Base-by-base conservation (phyloP, 2,888 invertebrate species). In the Xanthia icteritia region DNA sequence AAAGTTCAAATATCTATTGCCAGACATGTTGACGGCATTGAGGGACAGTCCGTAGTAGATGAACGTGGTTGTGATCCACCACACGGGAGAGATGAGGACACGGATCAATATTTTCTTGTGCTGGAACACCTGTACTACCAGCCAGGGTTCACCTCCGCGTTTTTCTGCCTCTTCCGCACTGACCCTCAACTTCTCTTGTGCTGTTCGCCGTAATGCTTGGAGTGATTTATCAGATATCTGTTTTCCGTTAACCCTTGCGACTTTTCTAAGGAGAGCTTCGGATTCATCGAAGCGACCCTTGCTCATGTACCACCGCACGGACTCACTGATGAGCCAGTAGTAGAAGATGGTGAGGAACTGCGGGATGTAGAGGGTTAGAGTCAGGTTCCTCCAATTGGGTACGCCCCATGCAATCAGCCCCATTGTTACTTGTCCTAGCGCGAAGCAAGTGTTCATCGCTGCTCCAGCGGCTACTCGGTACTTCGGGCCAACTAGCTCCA, bases 281-380 rank as follows among this genome's bases (percentile, higher is more conserved):
- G 98, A 98, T 83, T 97, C 97, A 27, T 97, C 97, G 77, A 97
- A 97, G 70, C 97, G 97, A 1, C 97, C 97, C 89, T 98, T 97
- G 74, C 97, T 97, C 84, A 98, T 94, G 69, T 98, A 97, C 98
- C 98, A 98, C 76, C 98, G 96, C 1, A 98, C 96, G 5, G 98
- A 98, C 92, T 98, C 98, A 0, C 97, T 97, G 76, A 98, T 94
- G 17, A 97, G 89, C 97, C 98, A 98, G 84, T 97, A 97, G 89
- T 98, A 98, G 15, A 96, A 92, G 45, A 98, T 90, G 56, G 98
- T 97, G 0, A 98, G 89, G 17, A 98, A 92, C 20, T 97, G 97
- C 0, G 98, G 98, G 0, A 97, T 92, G 89, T 98, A 98, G 27
- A 98, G 94, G 3, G 97, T 95, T 31, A 97, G 95, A 11, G 98